Percentiles rank a stretch among this genome's conserved stretches.
Evolutionary conservation across 1,140 invertebrate species (phyloP).

Genomic region (Lepidurus packardi): DNA sequence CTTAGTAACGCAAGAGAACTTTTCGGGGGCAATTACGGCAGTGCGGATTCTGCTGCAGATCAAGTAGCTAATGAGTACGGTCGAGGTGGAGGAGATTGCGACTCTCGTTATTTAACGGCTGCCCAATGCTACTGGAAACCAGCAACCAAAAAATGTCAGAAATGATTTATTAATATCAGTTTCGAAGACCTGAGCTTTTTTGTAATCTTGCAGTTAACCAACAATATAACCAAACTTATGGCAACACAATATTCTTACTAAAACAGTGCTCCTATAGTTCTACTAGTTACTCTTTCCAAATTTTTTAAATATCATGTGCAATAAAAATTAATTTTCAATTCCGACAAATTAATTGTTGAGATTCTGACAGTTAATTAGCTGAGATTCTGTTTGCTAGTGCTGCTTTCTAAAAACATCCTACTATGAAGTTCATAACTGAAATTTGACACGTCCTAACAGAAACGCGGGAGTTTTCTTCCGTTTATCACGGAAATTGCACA

Average conservation of each 20-base stretch:
- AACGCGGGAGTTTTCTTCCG: no score
- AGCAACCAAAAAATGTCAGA: slow-evolving; percentile 3
- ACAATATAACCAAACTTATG: slow-evolving; percentile 39
- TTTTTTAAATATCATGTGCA: no score
- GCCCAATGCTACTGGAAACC: background rate
- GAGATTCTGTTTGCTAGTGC: no score
- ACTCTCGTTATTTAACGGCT: background rate
- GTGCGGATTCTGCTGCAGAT: slow-evolving; percentile 23
- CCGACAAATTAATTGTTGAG: no score
- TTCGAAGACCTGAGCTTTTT: background rate
- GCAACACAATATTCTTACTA: background rate
- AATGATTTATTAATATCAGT: background rate
- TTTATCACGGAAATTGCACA: no score
- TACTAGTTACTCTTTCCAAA: no score
- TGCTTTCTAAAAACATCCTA: no score
- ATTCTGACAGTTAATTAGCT: no score
- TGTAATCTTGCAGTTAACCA: background rate
- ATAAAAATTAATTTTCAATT: no score
- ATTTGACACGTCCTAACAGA: no score
- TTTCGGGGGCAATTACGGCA: slow-evolving; percentile 1
- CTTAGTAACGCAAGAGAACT: slow-evolving; percentile 22
- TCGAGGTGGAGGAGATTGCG: slow-evolving; percentile 23
- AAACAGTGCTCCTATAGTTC: no score
- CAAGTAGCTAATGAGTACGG: slow-evolving; percentile 28
- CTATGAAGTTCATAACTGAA: no score